Evolutionary conservation across 35 echinoderm and acorn worm species (phyloP), one percentile per base, ranked within the genome.

Genomic region (Eucidaris tribuloides): DNA sequence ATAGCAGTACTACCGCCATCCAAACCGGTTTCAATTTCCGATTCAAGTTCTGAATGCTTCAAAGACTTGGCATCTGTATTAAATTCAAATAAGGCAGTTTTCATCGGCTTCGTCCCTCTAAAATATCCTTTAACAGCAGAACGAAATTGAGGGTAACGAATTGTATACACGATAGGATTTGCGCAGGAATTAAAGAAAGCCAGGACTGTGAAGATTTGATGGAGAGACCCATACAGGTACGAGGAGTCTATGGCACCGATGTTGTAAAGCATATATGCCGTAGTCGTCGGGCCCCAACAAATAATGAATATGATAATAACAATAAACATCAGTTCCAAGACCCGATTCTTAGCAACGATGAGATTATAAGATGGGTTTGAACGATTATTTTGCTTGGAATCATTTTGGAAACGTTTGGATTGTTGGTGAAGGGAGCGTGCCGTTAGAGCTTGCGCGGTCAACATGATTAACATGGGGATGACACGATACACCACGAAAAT

Each of bases 121-220:
- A 74, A 44, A 22, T 42, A 44, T 14, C 68, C 68, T 2, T 40
- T 33, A 32, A 74, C 44, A 11, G 68, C 68, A 3, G 34, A 33
- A 44, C 68, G 68, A 36, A 74, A 74, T 20, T 74, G 38, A 2
- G 36, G 35, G 44, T 74, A 36, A 14, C 68, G 34, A 25, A 74
- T 36, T 2, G 85, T 76, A 42, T 93, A 93, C 15, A 93, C 81
- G n/a, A 93, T 83, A 18, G 91, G 91, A 68, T 93, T 93, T 9
- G 76, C 42, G 56, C 91, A 93, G 7, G 84, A 88, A 66, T 93
- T 93, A 37, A 55, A 60, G 39, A 80, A 93, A 4, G 91, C 91
- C 22, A 93, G 41, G 4, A 93, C 25, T 0, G 83, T 60, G 19
- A 93, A 65, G 15, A 82, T 68, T 0, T 76, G 64, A 34, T 93